Base-by-base conservation (phyloP, 2,113 vertebrate species). In the Brachirus orientalis region DNA sequence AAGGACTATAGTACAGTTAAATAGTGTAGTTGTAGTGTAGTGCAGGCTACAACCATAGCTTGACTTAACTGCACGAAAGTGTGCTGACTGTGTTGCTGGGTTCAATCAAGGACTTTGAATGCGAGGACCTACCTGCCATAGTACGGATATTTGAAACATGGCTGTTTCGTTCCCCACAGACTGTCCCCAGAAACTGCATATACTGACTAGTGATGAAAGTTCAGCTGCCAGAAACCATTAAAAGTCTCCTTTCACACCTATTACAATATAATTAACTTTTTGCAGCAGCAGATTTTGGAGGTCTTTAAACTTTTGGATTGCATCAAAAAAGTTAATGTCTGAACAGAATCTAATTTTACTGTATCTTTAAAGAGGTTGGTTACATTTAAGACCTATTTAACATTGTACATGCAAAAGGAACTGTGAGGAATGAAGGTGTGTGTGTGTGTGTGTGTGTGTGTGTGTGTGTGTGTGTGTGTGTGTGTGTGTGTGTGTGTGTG, bases 181-280 rank as follows among this genome's bases (percentile, higher is more conserved):
- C 18, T n/a, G n/a, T n/a, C n/a, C 11, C 12, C 44, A 18, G 28
- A 28, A 56, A 38, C 18, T 14, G 13, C 28, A 9, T 3, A 13
- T 28, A 11, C 13, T 22, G 8, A 36, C 20, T 14, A 14, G 36
- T 40, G 40, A 52, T 19, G 18, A 40, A 38, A 58, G 28, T 44
- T 37, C 2, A 14, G 22, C 7, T 1, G 8, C 4, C 20, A 57
- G 16, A 48, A 13, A 41, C 47, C 22, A 63, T 65, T 76, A 53
- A 69, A 53, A 43, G 4, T 19, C 35, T 7, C 20, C 13, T 37
- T 73, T 69, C 40, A 38, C 57, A 70, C 57, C n/a, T 10, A 1
- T 54, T 44, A 20, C 46, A 61, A 52, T 71, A 20, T 51, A 61
- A 52, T 71, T 8, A 51, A 66, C 16, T 62, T 46, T 10, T 46